Conservation (phyloP, 1,140 invertebrate species). For the Sinella curviseta region DNA sequence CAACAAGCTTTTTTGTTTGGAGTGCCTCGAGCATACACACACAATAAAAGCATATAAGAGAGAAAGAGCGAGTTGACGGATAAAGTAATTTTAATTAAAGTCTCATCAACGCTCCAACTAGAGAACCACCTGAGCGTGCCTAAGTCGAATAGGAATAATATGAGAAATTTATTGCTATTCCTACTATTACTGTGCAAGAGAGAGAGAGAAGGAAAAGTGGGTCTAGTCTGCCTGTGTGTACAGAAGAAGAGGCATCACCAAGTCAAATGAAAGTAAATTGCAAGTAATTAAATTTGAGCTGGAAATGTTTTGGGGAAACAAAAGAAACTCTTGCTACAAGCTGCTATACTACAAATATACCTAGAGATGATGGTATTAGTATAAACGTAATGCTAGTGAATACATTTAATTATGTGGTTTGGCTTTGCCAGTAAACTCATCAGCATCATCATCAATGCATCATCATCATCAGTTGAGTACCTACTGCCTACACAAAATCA, state of each 20-base stretch:
- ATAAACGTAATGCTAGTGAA: neutral
- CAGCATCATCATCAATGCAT: too few relatives aligned
- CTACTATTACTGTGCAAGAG: neutral
- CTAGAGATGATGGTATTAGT: neutral
- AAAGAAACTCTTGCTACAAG: too few relatives aligned
- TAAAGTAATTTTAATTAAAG: constrained; percentile 25
- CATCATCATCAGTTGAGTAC: neutral
- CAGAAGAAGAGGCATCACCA: neutral
- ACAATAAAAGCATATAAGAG: neutral
- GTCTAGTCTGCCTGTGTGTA: neutral
- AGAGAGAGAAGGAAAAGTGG: neutral
- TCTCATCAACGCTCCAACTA: constrained; percentile 20
- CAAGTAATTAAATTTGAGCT: constrained; percentile 26
- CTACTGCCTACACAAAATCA: neutral
- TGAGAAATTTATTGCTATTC: too few relatives aligned
- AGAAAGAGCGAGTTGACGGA: constrained; percentile 19
- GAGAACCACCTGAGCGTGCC: neutral
- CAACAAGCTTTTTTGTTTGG: constrained; percentile 16
- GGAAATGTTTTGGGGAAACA: constrained; percentile 24
- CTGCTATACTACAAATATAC: too few relatives aligned
- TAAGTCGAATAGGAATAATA: neutral
- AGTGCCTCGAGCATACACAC: neutral
- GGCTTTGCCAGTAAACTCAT: neutral
- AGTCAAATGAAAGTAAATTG: constrained; percentile 24
- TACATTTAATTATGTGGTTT: neutral